Percentiles rank a stretch among this genome's conserved stretches.
phyloP scores from a whole-genome alignment of 2,113 vertebrate species.

The Chauna torquata region DNA sequence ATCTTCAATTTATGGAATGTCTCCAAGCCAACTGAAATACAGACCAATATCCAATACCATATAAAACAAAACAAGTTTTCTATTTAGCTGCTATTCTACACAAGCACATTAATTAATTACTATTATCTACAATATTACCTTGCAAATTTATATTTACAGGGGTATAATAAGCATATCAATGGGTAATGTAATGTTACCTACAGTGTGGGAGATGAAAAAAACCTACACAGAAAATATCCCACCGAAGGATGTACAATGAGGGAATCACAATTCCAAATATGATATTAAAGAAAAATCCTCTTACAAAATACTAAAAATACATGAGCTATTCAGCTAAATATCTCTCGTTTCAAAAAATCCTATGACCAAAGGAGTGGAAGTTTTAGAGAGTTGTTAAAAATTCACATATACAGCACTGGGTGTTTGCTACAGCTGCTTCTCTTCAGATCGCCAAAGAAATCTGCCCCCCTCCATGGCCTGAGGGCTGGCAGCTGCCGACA shows the following conservation, averaged over 20 bases:
- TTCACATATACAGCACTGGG: not conserved
- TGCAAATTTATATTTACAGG: not conserved
- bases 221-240: not conserved
- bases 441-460: not conserved
- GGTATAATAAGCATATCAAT: not conserved
- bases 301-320: not conserved
- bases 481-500: fast-evolving
- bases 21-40: not conserved
- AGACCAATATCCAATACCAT: not conserved
- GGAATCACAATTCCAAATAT: not conserved
- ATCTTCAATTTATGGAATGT: not conserved
- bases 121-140: not conserved
- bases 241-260: not conserved
- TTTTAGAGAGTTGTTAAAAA: not conserved
- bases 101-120: not conserved
- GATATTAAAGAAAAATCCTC: not conserved
- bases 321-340: not conserved
- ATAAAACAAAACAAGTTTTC: not conserved
- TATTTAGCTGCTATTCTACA: not conserved
- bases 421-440: not conserved
- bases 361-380: not conserved
- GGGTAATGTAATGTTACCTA: not conserved
- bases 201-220: not conserved
- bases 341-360: not conserved
- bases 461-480: fast-evolving